Evolutionary conservation across 2,113 vertebrate genomes (phyloP), one percentile per base, ranked within the genome.

Genomic region (Lichenostomus cassidix): DNA sequence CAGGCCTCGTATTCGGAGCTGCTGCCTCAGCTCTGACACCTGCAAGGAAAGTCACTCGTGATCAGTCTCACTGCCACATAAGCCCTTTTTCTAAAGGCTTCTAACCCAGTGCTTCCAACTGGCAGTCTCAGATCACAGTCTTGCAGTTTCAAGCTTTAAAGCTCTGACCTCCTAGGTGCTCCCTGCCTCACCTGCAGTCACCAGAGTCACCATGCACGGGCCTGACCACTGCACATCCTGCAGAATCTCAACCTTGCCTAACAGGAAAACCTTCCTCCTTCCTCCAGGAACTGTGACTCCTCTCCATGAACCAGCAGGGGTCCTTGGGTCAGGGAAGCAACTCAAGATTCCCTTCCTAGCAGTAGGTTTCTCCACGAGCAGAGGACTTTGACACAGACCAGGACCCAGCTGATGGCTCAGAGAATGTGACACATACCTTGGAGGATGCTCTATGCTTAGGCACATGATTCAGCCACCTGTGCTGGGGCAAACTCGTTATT

Each of bases 11-110:
- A 99, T 98, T 55, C 99, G 98, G 76, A 99, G 98, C 96, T 99
- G 99, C 96, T 99, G 99, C 76, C 99, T 98, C 73, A 99, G 97
- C 87, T 99, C 99, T 2, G 99, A 99, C 14, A 99, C 99, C 99
- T 99, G 29, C 7, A 68, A 81, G 17, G 73, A 85, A 65, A 92
- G 68, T 5, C 46, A 67, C 42, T 24, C 9, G 4, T 2, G 2
- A 19, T 86, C 56, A 89, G 60, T 25, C 47, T 24, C 33, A 17
- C 3, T 1, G 55, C 20, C 28, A 76, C 56, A 10, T 0, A 6
- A 69, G 19, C 14, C 39, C 46, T 80, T 69, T 20, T 44, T 44
- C 42, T 44, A 44, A 44, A 44, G 42, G 42, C 17, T 44, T 44
- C 42, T 44, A 80, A 93, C 7, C 1, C 11, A 41, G 6, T 9